Evolutionary conservation across 2,797 vertebrate species (phyloP).

Genomic region (Acipenser transmontanus): DNA sequence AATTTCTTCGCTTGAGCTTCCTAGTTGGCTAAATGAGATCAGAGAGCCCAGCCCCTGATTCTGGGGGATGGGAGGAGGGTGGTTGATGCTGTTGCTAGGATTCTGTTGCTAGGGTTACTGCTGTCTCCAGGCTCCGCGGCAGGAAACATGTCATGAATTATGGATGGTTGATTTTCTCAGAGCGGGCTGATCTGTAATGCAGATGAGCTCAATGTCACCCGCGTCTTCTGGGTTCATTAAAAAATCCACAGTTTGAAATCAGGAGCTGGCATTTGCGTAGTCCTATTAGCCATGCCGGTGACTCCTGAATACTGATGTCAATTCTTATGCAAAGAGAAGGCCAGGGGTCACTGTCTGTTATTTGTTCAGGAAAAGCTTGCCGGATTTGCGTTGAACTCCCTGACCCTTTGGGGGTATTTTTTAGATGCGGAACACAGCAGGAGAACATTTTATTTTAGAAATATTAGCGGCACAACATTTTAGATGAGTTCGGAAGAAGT

Average conservation of each 20-base stretch:
- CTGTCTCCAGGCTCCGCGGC: slow-evolving; percentile 64
- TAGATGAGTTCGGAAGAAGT: background rate
- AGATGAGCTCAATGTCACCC: slow-evolving; percentile 69
- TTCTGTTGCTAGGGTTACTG: slow-evolving; percentile 82
- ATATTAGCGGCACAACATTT: slow-evolving; percentile 18
- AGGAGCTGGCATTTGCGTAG: slow-evolving; percentile 53
- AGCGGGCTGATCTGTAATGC: slow-evolving; percentile 83
- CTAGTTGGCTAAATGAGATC: slow-evolving; percentile 45
- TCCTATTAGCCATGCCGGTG: slow-evolving; percentile 42
- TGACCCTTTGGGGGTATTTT: slow-evolving; percentile 53
- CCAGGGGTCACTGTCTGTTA: slow-evolving; percentile 72
- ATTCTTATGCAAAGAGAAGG: slow-evolving; percentile 74
- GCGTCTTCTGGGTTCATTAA: slow-evolving; percentile 67
- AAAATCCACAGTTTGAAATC: slow-evolving; percentile 58
- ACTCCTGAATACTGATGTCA: slow-evolving; percentile 52
- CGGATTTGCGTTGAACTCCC: slow-evolving; percentile 54
- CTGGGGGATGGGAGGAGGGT: slow-evolving; percentile 30
- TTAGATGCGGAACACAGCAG: slow-evolving; percentile 46
- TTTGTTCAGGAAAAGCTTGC: slow-evolving; percentile 71
- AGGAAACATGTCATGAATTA: slow-evolving; percentile 90
- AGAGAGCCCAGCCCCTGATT: slow-evolving; percentile 29
- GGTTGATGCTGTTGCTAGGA: slow-evolving; percentile 79
- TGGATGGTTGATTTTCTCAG: slow-evolving; percentile 80
- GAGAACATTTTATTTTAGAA: slow-evolving; percentile 37
- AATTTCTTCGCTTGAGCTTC: slow-evolving; percentile 25